phyloP scores from a whole-genome alignment of 2,888 invertebrate genomes.

The Andrena trimmerana region DNA sequence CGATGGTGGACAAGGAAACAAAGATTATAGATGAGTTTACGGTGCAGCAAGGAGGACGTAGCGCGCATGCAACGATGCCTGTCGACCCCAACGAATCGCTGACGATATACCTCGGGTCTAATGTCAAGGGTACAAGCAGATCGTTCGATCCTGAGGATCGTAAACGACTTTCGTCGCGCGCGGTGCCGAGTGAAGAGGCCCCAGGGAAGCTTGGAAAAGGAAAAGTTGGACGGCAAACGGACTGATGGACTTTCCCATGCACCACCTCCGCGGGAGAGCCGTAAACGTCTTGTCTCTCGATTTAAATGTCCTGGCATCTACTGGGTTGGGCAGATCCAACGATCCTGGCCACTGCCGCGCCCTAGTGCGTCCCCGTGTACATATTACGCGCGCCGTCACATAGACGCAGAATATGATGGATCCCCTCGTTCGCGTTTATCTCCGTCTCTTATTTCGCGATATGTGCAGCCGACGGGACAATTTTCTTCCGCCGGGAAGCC shows the following conservation, averaged over 20 bases:
- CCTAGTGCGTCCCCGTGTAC: constrained; percentile 52
- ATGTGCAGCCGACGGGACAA: not conserved
- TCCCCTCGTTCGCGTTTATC: not conserved
- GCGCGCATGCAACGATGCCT: constrained; percentile 8
- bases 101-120: constrained; percentile 42
- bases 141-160: constrained; percentile 17
- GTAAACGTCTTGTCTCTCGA: constrained; percentile 77
- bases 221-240: constrained; percentile 61
- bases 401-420: constrained; percentile 31
- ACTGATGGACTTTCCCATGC: constrained; percentile 75
- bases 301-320: constrained; percentile 75
- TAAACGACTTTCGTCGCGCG: constrained; percentile 38
- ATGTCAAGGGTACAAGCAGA: constrained; percentile 51
- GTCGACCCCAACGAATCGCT: constrained; percentile 1
- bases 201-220: constrained; percentile 40
- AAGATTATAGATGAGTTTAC: constrained; percentile 20
- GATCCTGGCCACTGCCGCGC: constrained; percentile 65
- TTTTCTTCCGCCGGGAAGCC: too few species aligned
- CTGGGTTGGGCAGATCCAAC: constrained; percentile 75
- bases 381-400: constrained; percentile 17
- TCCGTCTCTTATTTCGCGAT: not conserved
- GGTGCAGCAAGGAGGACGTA: not conserved
- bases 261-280: constrained; percentile 77
- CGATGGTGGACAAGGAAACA: not conserved
- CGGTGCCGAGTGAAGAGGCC: not conserved